These are phyloP conservation scores for Sprattus sprattus DNA, from an alignment of 2,113 vertebrate genomes.

Conservation along the genomic window DNA sequence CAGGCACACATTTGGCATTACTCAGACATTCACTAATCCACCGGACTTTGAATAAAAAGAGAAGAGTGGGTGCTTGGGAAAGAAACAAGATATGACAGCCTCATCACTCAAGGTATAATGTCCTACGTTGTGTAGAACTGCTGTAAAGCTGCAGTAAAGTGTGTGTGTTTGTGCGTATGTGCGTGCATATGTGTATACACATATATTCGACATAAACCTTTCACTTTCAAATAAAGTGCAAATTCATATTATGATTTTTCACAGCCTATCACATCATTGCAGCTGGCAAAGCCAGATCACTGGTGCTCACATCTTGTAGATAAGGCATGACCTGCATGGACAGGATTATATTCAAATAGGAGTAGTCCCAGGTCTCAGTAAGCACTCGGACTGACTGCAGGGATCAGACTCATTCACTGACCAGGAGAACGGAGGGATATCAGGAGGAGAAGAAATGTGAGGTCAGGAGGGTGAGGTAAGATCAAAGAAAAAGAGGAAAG, in stretches of 20 bases:
- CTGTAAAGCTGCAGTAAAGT: too few species aligned
- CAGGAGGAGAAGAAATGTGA: neutral
- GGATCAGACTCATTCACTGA: neutral
- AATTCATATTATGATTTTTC: constrained; percentile 52
- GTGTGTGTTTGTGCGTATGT: too few species aligned
- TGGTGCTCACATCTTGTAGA: constrained; percentile 61
- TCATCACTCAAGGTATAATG: too few species aligned
- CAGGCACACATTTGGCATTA: too few species aligned
- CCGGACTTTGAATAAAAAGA: too few species aligned
- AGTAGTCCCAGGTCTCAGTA: neutral
- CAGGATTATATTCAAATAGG: constrained; percentile 42
- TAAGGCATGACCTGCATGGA: constrained; percentile 56
- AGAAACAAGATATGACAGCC: too few species aligned
- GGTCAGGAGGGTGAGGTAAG: neutral
- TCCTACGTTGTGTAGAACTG: too few species aligned
- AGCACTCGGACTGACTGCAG: neutral
- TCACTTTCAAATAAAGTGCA: constrained; percentile 65
- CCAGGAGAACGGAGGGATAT: neutral
- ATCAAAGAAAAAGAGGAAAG: neutral
- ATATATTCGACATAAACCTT: neutral
- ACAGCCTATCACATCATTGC: constrained; percentile 63
- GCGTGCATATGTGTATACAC: neutral
- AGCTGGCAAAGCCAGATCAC: constrained; percentile 63
- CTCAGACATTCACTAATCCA: too few species aligned
- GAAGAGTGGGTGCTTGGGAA: too few species aligned